phyloP scores from a whole-genome alignment of 1,140 invertebrate genomes.

The Oreohelix idahoensis region DNA sequence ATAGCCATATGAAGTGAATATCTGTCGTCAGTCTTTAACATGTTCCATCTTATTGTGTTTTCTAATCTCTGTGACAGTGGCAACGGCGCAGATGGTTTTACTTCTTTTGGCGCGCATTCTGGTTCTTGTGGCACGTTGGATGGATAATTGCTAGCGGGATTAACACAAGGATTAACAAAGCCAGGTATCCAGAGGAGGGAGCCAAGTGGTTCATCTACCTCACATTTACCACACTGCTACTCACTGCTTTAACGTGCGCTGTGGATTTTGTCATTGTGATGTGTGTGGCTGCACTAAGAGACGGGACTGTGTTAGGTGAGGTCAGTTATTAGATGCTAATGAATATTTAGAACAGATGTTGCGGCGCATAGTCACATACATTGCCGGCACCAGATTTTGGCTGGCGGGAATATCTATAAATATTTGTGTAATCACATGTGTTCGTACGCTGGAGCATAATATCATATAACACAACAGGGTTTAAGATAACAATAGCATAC shows the following conservation, averaged over 20 bases:
- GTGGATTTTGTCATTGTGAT: constrained; percentile 40
- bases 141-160: constrained; percentile 56
- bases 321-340: too few species aligned
- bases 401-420: too few species aligned
- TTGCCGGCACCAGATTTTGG: too few species aligned
- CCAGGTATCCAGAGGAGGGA: constrained; percentile 47
- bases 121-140: constrained; percentile 53
- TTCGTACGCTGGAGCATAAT: too few species aligned
- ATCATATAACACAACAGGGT: too few species aligned
- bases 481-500: too few species aligned
- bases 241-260: constrained; percentile 49
- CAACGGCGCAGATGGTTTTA: constrained; percentile 46
- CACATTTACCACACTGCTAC: constrained; percentile 58
- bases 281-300: background rate
- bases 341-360: too few species aligned
- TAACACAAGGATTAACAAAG: constrained; percentile 40
- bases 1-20: too few species aligned
- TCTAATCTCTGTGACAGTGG: constrained; percentile 34
- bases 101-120: constrained; percentile 52
- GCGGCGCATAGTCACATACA: too few species aligned
- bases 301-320: background rate
- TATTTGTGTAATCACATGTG: too few species aligned
- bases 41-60: too few species aligned
- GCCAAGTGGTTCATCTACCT: constrained; percentile 64
- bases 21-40: too few species aligned